These are phyloP conservation scores for Archivesica marissinica DNA, from an alignment of 1,140 invertebrate species.

Conservation along the genomic window DNA sequence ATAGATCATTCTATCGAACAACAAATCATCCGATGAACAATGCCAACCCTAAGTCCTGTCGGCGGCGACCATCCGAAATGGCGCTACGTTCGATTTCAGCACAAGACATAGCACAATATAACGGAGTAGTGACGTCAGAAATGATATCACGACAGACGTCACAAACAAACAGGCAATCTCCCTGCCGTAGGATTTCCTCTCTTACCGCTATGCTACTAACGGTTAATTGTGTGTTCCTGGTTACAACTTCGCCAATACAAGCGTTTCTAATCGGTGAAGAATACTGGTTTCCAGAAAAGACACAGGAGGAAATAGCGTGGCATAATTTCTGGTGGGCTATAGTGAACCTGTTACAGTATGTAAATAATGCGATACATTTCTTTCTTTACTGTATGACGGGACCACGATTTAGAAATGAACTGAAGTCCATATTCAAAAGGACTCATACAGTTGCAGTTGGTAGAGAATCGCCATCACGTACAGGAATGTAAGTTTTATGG, in stretches of 20 bases:
- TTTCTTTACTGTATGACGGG: conserved; percentile 80
- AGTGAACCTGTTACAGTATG: conserved; percentile 78
- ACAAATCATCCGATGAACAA: background rate
- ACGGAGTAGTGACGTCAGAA: background rate
- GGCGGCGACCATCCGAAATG: background rate
- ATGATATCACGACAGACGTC: background rate
- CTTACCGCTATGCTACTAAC: conserved; percentile 76
- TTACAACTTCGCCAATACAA: conserved; percentile 76
- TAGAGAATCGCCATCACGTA: no score
- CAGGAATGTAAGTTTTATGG: no score
- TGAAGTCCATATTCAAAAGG: no score
- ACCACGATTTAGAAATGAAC: conserved; percentile 74
- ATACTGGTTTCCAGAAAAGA: conserved; percentile 60
- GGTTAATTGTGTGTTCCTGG: conserved; percentile 73
- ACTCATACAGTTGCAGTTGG: no score
- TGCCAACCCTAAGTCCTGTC: background rate
- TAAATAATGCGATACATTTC: conserved; percentile 80
- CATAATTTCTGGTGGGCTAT: conserved; percentile 74
- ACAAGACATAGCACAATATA: background rate
- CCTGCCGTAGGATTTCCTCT: conserved; percentile 52
- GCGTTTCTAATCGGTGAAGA: conserved; percentile 75
- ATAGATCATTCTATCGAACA: conserved; percentile 15
- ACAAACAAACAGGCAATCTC: background rate
- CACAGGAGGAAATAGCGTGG: conserved; percentile 50
- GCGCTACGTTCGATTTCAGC: background rate